Percentiles rank a stretch among this genome's conserved stretches.
Evolutionary conservation across 2,797 vertebrate species (phyloP).

Genomic region (Sphenodon punctatus): DNA sequence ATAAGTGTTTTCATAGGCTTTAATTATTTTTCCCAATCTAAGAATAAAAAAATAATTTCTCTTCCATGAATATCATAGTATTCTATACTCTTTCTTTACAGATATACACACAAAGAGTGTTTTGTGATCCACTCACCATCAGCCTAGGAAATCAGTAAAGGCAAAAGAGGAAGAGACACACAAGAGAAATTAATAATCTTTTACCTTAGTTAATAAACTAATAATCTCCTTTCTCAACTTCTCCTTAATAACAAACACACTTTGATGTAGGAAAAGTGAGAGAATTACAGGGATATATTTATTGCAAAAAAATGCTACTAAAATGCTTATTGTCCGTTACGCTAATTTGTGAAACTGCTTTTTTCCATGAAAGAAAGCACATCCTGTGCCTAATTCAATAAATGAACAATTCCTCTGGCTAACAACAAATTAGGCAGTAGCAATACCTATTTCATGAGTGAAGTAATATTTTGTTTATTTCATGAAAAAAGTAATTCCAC

Average conservation of each 20-base stretch:
- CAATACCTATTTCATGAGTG: no score
- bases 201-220: neutral
- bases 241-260: neutral
- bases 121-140: neutral
- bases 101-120: constrained; percentile 3
- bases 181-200: neutral
- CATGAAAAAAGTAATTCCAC: no score
- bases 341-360: no score
- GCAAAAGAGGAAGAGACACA: neutral
- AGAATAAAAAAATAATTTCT: neutral
- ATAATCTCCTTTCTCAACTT: neutral
- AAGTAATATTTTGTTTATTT: no score
- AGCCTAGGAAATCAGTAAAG: neutral
- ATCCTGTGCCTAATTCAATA: neutral
- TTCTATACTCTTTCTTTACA: neutral
- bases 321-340: no score
- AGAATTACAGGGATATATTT: neutral
- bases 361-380: neutral
- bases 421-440: no score
- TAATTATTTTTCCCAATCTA: neutral
- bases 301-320: no score
- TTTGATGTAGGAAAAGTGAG: neutral
- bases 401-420: no score
- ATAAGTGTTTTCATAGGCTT: neutral
- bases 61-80: neutral